A percentile compares a stretch with the other conserved stretches of the same genome.
Evolutionary conservation across 1,140 invertebrate species (phyloP).

Genomic region (Andrena cerasifolii): DNA sequence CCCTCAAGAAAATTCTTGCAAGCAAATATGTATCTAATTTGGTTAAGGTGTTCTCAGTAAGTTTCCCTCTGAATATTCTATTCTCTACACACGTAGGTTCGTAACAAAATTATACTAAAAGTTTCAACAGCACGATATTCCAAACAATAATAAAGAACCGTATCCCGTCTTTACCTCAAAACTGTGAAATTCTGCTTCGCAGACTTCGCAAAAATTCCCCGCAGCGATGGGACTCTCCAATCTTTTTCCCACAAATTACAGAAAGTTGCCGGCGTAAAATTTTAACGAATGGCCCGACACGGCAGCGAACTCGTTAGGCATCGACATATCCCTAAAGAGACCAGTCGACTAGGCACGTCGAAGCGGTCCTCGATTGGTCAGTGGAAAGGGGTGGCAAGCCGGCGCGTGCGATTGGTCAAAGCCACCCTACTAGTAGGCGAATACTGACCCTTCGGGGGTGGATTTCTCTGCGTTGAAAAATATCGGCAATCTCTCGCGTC

Average conservation of each 20-base stretch:
- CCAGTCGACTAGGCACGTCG: conserved; percentile 59
- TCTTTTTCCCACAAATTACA: conserved; percentile 4
- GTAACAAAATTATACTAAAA: too few relatives aligned
- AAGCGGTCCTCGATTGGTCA: conserved; percentile 80
- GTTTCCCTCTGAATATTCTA: too few relatives aligned
- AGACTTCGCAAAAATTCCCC: neutral
- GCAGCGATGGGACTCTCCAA: neutral
- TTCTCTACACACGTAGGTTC: too few relatives aligned
- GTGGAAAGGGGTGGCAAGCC: conserved; percentile 74
- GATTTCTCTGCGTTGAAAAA: conserved; percentile 63
- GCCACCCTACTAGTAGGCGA: conserved; percentile 72
- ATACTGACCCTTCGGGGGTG: conserved; percentile 77
- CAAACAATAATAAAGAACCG: too few relatives aligned
- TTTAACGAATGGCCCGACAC: conserved; percentile 32
- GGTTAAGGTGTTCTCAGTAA: too few relatives aligned
- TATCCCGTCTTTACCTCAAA: neutral
- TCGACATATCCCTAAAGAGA: conserved; percentile 42
- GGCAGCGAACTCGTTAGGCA: conserved; percentile 29
- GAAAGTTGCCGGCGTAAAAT: conserved; percentile 10
- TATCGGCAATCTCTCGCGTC: conserved; percentile 53
- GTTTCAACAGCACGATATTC: too few relatives aligned
- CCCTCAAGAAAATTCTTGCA: too few relatives aligned
- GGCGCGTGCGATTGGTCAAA: conserved; percentile 78
- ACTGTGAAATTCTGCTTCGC: neutral
- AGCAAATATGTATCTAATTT: too few relatives aligned